These are phyloP conservation scores for Rana temporaria DNA, from an alignment of 2,113 vertebrate genomes.

Conservation along the genomic window DNA sequence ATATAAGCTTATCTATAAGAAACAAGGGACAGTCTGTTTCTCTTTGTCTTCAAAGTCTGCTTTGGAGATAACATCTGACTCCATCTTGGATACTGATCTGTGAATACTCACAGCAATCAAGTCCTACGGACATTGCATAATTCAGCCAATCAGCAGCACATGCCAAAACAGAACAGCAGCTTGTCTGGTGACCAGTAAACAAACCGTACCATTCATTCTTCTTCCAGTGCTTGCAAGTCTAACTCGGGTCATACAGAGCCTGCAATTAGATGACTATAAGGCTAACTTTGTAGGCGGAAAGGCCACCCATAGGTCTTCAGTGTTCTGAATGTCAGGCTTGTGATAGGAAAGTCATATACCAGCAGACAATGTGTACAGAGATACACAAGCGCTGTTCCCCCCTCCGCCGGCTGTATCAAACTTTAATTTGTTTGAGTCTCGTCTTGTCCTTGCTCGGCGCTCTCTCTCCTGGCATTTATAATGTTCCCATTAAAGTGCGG, in stretches of 20 bases:
- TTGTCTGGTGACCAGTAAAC: neutral
- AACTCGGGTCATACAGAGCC: slow-evolving; percentile 68
- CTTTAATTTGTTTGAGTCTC: slow-evolving; percentile 73
- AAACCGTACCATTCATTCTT: slow-evolving; percentile 1
- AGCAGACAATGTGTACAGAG: slow-evolving; percentile 50
- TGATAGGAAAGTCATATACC: slow-evolving; percentile 72
- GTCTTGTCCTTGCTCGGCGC: slow-evolving; percentile 62
- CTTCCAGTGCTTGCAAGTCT: neutral
- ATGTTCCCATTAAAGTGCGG: slow-evolving; percentile 65
- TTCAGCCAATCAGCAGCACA: neutral
- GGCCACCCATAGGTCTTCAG: slow-evolving; percentile 75
- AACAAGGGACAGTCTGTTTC: too few species aligned
- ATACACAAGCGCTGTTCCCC: slow-evolving; percentile 50
- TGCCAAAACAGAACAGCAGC: neutral
- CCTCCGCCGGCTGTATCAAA: slow-evolving; percentile 63
- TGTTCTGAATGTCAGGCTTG: slow-evolving; percentile 76
- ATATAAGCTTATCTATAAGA: too few species aligned
- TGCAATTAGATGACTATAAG: slow-evolving; percentile 66
- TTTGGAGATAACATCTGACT: too few species aligned
- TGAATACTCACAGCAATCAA: too few species aligned
- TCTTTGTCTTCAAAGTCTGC: too few species aligned
- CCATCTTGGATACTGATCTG: too few species aligned
- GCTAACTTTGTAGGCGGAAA: slow-evolving; percentile 71
- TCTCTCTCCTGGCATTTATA: slow-evolving; percentile 70
- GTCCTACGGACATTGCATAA: too few species aligned